A percentile compares a stretch with the other conserved stretches of the same genome.
Conservation (phyloP, 2,888 invertebrate genomes). For the Oligia strigilis region DNA sequence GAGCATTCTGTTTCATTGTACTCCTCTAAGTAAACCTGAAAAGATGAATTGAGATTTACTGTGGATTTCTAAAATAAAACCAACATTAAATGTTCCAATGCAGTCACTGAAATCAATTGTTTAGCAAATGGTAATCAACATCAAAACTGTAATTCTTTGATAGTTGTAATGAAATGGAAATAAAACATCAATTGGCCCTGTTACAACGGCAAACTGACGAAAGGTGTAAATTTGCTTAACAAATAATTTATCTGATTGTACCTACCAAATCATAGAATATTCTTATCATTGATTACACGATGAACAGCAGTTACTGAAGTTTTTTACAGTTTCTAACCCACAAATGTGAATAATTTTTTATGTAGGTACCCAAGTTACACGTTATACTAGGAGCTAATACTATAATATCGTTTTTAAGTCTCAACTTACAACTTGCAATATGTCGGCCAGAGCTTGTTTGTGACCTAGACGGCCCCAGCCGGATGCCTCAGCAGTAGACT, state of each 20-base stretch:
- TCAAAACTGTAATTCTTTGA: not conserved
- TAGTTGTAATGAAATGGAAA: too few species aligned
- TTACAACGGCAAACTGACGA: not conserved
- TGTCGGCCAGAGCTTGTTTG: slow-evolving; percentile 44
- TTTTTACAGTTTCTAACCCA: not conserved
- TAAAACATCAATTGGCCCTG: not conserved
- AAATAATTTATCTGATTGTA: not conserved
- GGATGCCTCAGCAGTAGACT: slow-evolving; percentile 23
- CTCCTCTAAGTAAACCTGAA: slow-evolving; percentile 21
- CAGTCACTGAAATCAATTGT: not conserved
- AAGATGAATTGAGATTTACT: not conserved
- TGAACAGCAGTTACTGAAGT: not conserved
- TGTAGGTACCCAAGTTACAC: not conserved
- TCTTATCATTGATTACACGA: not conserved
- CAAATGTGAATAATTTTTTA: not conserved
- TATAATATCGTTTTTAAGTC: not conserved
- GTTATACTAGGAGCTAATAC: not conserved
- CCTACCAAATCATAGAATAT: not conserved
- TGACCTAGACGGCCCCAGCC: slow-evolving; percentile 59
- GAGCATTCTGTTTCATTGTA: slow-evolving; percentile 45
- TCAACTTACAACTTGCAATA: slow-evolving; percentile 58
- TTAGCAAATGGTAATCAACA: not conserved
- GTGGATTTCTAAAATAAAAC: not conserved
- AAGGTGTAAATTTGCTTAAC: not conserved
- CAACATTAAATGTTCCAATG: not conserved